phyloP scores from a whole-genome alignment of 2,888 invertebrate genomes.

The Limnephilus rhombicus region DNA sequence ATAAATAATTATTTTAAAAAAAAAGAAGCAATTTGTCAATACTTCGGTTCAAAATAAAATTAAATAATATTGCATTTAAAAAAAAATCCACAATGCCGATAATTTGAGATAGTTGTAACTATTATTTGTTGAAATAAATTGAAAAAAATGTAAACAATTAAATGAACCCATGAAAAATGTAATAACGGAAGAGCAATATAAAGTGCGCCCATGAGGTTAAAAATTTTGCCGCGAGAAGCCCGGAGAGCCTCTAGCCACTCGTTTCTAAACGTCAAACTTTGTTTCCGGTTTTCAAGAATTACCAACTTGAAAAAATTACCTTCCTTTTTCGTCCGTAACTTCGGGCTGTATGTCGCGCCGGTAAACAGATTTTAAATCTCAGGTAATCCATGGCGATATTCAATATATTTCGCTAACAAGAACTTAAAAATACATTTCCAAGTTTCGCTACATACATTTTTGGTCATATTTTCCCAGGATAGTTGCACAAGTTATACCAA shows the following conservation, averaged over 20 bases:
- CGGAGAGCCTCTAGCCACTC: background rate
- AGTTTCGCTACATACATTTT: background rate
- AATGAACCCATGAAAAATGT: no score
- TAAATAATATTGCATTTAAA: no score
- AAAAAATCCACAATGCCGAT: no score
- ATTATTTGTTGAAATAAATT: no score
- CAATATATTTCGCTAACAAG: slow-evolving; percentile 24
- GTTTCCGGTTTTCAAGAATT: slow-evolving; percentile 55
- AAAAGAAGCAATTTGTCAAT: no score
- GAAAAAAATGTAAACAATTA: no score
- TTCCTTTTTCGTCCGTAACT: slow-evolving; percentile 63
- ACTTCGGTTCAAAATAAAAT: no score
- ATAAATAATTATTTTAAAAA: no score
- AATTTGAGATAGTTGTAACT: no score
- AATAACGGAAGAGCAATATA: no score
- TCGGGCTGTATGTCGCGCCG: slow-evolving; percentile 63
- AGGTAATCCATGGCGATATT: slow-evolving; percentile 62
- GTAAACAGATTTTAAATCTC: slow-evolving; percentile 60
- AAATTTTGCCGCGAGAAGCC: background rate
- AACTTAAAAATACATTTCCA: background rate
- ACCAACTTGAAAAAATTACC: slow-evolving; percentile 52
- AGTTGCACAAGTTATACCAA: slow-evolving; percentile 3
- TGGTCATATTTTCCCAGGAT: slow-evolving; percentile 9
- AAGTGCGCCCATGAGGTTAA: no score
- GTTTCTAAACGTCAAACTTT: slow-evolving; percentile 58